Evolutionary conservation across 2,113 vertebrate genomes (phyloP).

Genomic region (Neolamprologus tretocephalus): DNA sequence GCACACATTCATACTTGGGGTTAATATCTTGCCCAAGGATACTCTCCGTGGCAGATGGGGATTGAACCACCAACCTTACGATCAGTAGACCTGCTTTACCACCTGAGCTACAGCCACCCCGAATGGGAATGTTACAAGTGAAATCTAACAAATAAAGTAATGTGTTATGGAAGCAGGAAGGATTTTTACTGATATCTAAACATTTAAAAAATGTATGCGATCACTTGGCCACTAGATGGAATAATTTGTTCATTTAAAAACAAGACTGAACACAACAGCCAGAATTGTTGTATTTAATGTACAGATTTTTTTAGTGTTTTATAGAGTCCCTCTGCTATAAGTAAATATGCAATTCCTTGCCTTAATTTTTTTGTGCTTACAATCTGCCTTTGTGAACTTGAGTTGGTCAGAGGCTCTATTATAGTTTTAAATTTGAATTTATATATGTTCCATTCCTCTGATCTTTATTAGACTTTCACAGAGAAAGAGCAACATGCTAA

Average conservation of each 20-base stretch:
- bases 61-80: accelerated
- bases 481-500: background rate
- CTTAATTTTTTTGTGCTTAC: background rate
- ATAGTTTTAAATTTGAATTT: background rate
- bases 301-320: background rate
- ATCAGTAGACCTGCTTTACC: background rate
- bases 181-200: background rate
- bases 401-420: background rate
- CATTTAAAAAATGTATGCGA: background rate
- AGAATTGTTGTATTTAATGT: background rate
- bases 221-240: slow-evolving; percentile 5
- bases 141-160: background rate
- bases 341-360: background rate
- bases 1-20: background rate
- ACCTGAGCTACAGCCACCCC: background rate
- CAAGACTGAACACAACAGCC: background rate
- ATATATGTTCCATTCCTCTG: background rate
- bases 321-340: background rate
- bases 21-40: background rate
- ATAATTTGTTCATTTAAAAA: background rate
- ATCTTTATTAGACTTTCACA: background rate
- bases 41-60: accelerated
- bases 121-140: accelerated
- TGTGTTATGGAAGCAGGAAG: background rate
- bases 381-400: background rate